Base-by-base conservation (phyloP, 2,888 invertebrate species). In the Tipula confusa region DNA sequence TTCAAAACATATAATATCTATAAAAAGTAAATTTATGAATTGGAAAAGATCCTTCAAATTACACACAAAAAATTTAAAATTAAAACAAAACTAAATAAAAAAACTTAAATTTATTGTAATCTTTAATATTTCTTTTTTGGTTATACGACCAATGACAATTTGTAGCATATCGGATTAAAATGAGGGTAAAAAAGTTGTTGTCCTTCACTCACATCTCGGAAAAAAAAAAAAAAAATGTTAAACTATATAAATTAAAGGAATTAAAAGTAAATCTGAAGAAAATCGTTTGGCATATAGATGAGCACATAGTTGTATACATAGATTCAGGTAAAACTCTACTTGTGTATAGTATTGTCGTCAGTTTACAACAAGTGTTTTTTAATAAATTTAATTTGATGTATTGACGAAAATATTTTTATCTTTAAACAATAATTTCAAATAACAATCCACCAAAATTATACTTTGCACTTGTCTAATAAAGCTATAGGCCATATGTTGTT, bases 41-140 rank as follows among this genome's bases (percentile, higher is more conserved):
- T 31, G 80, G 80, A 80, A 80, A 80, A 80, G 80, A 29, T 80
- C 31, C 80, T 80, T 80, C 5, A 29, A 29, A 29, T 29, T 3
- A 80, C 11, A 79, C 79, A 79, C n/a, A 79, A 29, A 80, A 80
- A 80, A 31, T 29, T 1, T n/a, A 29, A 31, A 28, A n/a, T n/a
- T n/a, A n/a, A n/a, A n/a, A n/a, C n/a, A n/a, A n/a, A n/a, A n/a
- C n/a, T n/a, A n/a, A n/a, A n/a, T n/a, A n/a, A 80, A 80, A 29
- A 80, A 80, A 80, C 43, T 80, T 80, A 29, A 80, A 80, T 64
- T 64, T 64, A 64, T 64, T 64, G 64, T 80, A 80, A 80, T 80
- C 80, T 80, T 80, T 80, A 80, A 29, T 15, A 29, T 29, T 80
- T 80, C 29, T 9, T 80, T 80, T 80, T 80, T 29, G 80, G n/a